Conservation (phyloP, 1,140 invertebrate species). For the Caenorhabditis remanei region DNA sequence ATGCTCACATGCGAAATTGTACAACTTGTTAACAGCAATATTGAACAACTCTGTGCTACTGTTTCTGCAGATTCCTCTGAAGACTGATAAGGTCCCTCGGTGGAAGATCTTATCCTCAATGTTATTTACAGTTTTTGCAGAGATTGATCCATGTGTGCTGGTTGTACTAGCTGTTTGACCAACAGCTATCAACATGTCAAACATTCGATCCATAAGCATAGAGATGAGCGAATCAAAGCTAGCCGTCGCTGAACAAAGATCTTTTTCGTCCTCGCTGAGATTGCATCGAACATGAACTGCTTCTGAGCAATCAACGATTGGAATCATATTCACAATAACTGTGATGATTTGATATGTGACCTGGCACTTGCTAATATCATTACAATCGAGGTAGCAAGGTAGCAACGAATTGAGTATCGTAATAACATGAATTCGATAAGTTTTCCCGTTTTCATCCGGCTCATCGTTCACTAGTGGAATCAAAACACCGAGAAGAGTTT, state of each 20-base stretch:
- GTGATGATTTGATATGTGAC: conserved; percentile 80
- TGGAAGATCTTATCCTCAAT: conserved; percentile 84
- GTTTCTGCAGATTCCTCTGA: conserved; percentile 83
- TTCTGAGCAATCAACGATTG: conserved; percentile 87
- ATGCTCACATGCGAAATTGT: conserved; percentile 83
- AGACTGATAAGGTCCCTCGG: conserved; percentile 83
- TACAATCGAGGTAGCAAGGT: conserved; percentile 91
- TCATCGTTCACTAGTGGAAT: conserved; percentile 79
- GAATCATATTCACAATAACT: conserved; percentile 85
- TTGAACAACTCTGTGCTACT: conserved; percentile 78
- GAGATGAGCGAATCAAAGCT: conserved; percentile 64
- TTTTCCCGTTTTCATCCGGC: conserved; percentile 81
- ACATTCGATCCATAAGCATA: conserved; percentile 69
- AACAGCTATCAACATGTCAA: conserved; percentile 72
- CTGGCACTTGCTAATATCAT: conserved; percentile 88
- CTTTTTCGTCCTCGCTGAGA: conserved; percentile 82
- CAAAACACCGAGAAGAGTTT: conserved; percentile 66
- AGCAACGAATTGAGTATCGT: conserved; percentile 86
- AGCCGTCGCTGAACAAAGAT: conserved; percentile 81
- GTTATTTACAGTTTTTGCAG: conserved; percentile 79
- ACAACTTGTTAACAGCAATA: conserved; percentile 67
- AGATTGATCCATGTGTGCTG: conserved; percentile 56
- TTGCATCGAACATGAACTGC: conserved; percentile 83
- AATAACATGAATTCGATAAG: conserved; percentile 85
- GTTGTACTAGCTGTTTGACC: conserved; percentile 62